A percentile compares a stretch with the other conserved stretches of the same genome.
Evolutionary conservation across 92 coral and sea anemone species (phyloP).

Genomic region (Chrysogorgia sp.): DNA sequence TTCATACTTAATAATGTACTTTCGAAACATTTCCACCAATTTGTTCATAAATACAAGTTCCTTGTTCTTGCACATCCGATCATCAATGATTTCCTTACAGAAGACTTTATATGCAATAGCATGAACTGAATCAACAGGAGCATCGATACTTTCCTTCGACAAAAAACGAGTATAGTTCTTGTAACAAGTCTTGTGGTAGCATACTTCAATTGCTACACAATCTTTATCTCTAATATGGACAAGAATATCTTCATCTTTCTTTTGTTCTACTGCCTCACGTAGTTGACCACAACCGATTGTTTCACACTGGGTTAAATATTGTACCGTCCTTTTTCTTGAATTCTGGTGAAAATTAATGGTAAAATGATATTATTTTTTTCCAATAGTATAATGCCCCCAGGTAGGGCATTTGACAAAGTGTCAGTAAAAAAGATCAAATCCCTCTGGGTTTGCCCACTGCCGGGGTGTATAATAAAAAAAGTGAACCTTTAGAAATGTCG

Average conservation of each 20-base stretch:
- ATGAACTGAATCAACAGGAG: slow-evolving; percentile 1
- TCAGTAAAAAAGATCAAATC: too few species aligned
- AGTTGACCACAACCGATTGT: slow-evolving; percentile 46
- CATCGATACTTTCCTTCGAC: slow-evolving; percentile 3
- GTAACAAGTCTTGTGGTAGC: slow-evolving; percentile 33
- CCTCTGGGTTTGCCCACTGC: slow-evolving; percentile 11
- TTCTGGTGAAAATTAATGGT: slow-evolving; percentile 14
- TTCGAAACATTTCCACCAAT: slow-evolving; percentile 24
- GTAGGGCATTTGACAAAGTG: slow-evolving; percentile 3
- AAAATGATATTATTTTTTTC: slow-evolving; percentile 12
- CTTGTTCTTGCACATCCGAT: slow-evolving; percentile 23
- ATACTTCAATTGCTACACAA: slow-evolving; percentile 21
- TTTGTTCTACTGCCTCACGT: slow-evolving; percentile 51
- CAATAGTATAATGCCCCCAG: slow-evolving; percentile 17
- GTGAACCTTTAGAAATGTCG: slow-evolving; percentile 12
- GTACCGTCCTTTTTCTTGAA: slow-evolving; percentile 32
- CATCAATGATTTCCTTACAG: slow-evolving; percentile 37
- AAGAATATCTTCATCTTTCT: slow-evolving; percentile 45
- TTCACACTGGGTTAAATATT: slow-evolving; percentile 52
- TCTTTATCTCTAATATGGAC: slow-evolving; percentile 16
- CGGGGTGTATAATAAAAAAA: slow-evolving; percentile 22
- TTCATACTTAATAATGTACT: slow-evolving; percentile 22
- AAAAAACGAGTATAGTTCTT: slow-evolving; percentile 39
- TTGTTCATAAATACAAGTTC: slow-evolving; percentile 25
- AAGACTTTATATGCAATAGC: slow-evolving; percentile 10